These are phyloP conservation scores for Clarias laeviceps DNA, from an alignment of 2,797 vertebrate genomes.

Conservation along the genomic window DNA sequence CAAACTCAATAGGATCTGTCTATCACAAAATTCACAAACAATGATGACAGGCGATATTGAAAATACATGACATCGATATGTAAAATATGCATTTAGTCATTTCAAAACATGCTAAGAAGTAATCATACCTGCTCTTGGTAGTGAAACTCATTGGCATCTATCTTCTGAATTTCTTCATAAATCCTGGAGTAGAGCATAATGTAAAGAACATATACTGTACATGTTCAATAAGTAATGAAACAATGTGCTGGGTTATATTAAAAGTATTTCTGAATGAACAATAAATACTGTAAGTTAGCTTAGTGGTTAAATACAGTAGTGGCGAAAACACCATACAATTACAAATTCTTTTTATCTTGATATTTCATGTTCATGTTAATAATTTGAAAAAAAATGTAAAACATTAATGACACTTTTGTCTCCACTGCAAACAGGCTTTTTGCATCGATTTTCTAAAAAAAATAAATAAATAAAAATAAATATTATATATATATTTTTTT, in stretches of 20 bases:
- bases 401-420: too few species aligned
- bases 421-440: neutral
- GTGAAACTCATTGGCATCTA: conserved; percentile 93
- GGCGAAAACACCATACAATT: too few species aligned
- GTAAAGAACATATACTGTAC: neutral
- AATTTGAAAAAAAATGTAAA: too few species aligned
- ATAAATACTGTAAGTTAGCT: neutral
- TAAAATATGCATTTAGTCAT: neutral
- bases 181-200: conserved; percentile 74
- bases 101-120: neutral
- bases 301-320: neutral
- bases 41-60: neutral
- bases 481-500: too few species aligned
- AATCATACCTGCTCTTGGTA: conserved; percentile 91
- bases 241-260: neutral
- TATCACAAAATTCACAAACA: conserved; percentile 57
- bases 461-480: too few species aligned
- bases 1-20: conserved; percentile 93
- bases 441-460: neutral
- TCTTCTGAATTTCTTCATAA: conserved; percentile 95
- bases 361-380: too few species aligned
- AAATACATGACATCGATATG: neutral
- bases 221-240: neutral
- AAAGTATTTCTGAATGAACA: neutral
- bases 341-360: too few species aligned